Conservation (phyloP, 2,113 vertebrate species). For the Perccottus glenii region DNA sequence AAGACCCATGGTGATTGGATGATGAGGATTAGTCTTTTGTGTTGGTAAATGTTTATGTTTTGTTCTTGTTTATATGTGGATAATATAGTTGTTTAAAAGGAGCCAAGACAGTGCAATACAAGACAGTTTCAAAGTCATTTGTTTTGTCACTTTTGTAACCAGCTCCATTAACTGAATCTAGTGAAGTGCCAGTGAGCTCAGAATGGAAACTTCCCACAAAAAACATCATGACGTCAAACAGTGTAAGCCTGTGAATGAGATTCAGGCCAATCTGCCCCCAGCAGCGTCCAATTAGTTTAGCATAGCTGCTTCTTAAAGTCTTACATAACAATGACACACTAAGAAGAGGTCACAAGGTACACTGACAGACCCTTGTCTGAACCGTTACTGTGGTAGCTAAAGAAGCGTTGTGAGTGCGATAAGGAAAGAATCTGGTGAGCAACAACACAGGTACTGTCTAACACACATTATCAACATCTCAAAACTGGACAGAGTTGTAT, state of each 20-base stretch:
- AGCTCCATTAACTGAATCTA: background rate
- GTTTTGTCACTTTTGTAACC: background rate
- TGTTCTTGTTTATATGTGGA: no score
- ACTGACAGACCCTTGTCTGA: background rate
- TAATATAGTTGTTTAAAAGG: no score
- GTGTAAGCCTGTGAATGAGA: conserved; percentile 48
- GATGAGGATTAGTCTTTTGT: no score
- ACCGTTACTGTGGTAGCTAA: background rate
- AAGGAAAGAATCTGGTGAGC: background rate
- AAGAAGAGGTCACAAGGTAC: conserved; percentile 2
- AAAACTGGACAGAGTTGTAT: no score
- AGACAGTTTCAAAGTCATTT: no score
- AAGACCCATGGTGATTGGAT: no score
- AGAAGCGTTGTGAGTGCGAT: background rate
- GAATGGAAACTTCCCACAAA: conserved; percentile 6
- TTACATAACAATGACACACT: conserved; percentile 52
- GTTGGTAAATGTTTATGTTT: no score
- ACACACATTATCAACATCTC: background rate
- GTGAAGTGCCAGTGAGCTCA: background rate
- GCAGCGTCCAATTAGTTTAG: conserved; percentile 47
- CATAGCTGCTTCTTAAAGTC: conserved; percentile 37
- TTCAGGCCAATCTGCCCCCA: conserved; percentile 59
- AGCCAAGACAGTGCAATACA: no score
- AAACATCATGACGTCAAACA: conserved; percentile 17
- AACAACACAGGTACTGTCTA: no score